Evolutionary conservation across 2,113 vertebrate genomes (phyloP), one percentile per base, ranked within the genome.

Genomic region (Calidris pygmaea): DNA sequence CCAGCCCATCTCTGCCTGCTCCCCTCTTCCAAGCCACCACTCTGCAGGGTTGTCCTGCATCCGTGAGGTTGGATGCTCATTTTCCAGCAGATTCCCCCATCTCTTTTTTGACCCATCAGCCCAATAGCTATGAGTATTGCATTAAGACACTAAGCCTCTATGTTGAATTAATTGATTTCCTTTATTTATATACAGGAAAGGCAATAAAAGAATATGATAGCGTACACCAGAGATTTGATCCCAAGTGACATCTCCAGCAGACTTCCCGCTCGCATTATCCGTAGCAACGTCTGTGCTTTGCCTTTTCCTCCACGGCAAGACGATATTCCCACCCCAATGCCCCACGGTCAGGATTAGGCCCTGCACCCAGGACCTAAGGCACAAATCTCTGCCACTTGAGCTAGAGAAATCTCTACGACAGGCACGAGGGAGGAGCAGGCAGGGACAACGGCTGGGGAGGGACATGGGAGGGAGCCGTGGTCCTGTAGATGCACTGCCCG

Each of bases 161-260:
- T 7, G 4, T 68, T 81, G 77, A 93, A 91, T 78, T 87, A 39
- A 77, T 87, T 92, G 14, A 67, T 91, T 87, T 89, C 91, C 85
- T 97, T 96, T 97, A 96, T 97, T 96, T 82, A 91, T 89, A 89
- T 82, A 79, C 34, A 89, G 96, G 89, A 94, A 97, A 96, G 74
- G 72, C 85, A 93, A 85, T 89, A 91, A 96, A 95, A 95, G 21
- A 94, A 72, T 68, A 85, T 2, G 2, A 87, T 75, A 70, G 21
- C 35, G 48, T 48, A 89, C 2, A 13, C 53, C 43, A 95, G 67
- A 85, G 84, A 59, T 79, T 48, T 53, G 14, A 89, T 63, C 56
- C 73, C 53, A 86, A 70, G 41, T 29, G 23, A 87, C 71, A 23
- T 66, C 71, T 94, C 72, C 62, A 70, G 47, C 50, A 88, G 75